Percentiles rank a stretch among this genome's conserved stretches.
phyloP scores from a whole-genome alignment of 2,797 vertebrate genomes.

The Meriones psammophilus region DNA sequence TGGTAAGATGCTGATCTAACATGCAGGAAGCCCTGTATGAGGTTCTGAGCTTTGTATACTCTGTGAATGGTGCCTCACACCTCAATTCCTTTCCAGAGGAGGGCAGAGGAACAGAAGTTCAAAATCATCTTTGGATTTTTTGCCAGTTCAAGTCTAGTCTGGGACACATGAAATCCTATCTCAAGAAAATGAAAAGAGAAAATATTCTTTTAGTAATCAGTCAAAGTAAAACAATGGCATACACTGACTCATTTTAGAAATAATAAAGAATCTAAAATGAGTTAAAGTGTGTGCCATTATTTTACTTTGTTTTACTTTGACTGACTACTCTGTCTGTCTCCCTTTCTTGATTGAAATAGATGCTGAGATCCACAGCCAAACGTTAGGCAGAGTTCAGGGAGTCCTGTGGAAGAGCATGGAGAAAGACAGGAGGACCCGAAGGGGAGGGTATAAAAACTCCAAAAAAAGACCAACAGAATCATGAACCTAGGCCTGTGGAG shows the following conservation, averaged over 20 bases:
- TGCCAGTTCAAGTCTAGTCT: background rate
- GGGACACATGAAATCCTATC: background rate
- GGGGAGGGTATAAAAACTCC: too few relatives aligned
- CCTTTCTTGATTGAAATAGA: too few relatives aligned
- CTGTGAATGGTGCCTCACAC: too few relatives aligned
- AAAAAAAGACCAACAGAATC: too few relatives aligned
- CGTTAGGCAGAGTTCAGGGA: too few relatives aligned
- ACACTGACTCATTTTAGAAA: background rate
- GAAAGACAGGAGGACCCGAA: too few relatives aligned
- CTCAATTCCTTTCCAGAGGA: background rate
- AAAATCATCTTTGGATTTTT: background rate
- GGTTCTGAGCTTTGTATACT: background rate
- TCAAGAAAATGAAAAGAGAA: background rate
- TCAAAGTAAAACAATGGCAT: conserved; percentile 5
- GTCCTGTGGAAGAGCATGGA: too few relatives aligned
- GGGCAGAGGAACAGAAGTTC: background rate
- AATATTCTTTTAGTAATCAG: conserved; percentile 31
- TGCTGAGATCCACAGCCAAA: too few relatives aligned
- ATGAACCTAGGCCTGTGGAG: too few relatives aligned
- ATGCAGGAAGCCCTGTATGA: background rate
- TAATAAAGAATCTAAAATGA: background rate
- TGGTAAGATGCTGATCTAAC: background rate
- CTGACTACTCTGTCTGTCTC: too few relatives aligned
- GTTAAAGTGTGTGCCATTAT: too few relatives aligned
- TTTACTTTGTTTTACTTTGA: too few relatives aligned